These are phyloP conservation scores for Lordiphosa andalusiaca DNA, from an alignment of 2,888 invertebrate species.

Conservation along the genomic window DNA sequence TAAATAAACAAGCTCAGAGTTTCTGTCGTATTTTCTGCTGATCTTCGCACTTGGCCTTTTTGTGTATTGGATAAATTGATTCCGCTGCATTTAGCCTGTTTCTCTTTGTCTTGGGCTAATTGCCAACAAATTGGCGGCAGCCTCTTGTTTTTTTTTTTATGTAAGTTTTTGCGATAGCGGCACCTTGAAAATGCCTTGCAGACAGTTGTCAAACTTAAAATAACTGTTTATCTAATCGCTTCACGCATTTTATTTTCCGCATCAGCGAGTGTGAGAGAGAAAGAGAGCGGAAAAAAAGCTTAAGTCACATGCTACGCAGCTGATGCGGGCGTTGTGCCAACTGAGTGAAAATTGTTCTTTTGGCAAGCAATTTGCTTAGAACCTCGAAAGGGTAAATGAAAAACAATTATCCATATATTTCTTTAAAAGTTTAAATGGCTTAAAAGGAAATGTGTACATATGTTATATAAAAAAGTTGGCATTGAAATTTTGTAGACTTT, in stretches of 20 bases:
- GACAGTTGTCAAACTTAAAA: conserved; percentile 47
- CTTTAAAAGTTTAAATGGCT: conserved; percentile 5
- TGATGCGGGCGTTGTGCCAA: conserved; percentile 58
- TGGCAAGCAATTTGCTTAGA: conserved; percentile 48
- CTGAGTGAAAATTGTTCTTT: conserved; percentile 37
- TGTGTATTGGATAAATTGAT: conserved; percentile 6
- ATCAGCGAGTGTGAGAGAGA: conserved; percentile 11
- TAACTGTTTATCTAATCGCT: conserved; percentile 58
- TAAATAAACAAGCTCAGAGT: conserved; percentile 1
- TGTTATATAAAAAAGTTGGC: conserved; percentile 10
- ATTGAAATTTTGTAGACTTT: conserved; percentile 7
- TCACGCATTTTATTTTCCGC: conserved; percentile 44
- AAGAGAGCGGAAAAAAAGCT: conserved; percentile 18
- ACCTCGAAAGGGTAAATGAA: conserved; percentile 75
- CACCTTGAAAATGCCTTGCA: conserved; percentile 52
- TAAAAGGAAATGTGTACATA: conserved; percentile 10
- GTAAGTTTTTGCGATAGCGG: conserved; percentile 53
- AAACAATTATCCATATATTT: conserved; percentile 52
- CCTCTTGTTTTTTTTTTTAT: conserved; percentile 44
- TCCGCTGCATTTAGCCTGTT: conserved; percentile 5
- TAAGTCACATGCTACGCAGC: conserved; percentile 63
- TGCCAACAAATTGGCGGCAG: conserved; percentile 22
- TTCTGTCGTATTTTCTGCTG: conserved; percentile 1
- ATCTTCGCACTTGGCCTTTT: conserved; percentile 1
- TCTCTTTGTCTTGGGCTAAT: no score